These are phyloP conservation scores for Diadumene lineata DNA, from an alignment of 92 coral and sea anemone species.

Conservation along the genomic window DNA sequence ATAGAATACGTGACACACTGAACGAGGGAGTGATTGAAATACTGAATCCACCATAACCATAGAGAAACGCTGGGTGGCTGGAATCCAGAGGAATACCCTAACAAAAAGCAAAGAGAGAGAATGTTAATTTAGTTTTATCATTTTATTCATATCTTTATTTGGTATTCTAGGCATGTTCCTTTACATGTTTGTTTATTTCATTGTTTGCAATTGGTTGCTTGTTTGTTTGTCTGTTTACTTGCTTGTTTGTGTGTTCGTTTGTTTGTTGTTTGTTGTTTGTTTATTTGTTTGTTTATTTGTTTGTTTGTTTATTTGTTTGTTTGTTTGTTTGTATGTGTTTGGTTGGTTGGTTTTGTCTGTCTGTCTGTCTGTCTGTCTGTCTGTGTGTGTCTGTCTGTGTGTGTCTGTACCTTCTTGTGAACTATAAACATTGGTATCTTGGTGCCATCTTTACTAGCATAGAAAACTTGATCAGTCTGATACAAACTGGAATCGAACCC, in stretches of 20 bases:
- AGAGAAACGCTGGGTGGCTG: slow-evolving; percentile 81
- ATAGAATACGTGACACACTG: slow-evolving; percentile 88
- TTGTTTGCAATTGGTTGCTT: neutral
- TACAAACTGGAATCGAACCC: slow-evolving; percentile 71
- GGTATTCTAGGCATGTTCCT: neutral
- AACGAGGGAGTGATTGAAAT: slow-evolving; percentile 92
- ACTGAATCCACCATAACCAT: slow-evolving; percentile 97
- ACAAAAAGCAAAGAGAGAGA: neutral
- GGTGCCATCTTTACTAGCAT: slow-evolving; percentile 89
- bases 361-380: neutral
- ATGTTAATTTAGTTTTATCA: neutral
- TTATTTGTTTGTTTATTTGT: neutral
- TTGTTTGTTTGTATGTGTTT: neutral
- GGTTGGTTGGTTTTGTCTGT: no score
- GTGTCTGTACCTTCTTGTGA: slow-evolving; percentile 70
- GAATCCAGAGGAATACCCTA: slow-evolving; percentile 83
- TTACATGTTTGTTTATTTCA: neutral
- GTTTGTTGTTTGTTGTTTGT: neutral
- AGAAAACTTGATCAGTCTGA: slow-evolving; percentile 94
- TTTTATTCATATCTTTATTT: neutral
- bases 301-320: neutral
- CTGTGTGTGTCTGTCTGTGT: neutral
- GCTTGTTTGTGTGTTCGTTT: neutral
- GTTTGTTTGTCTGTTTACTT: neutral
- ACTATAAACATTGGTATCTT: slow-evolving; percentile 95